Percentiles rank a stretch among this genome's conserved stretches.
Evolutionary conservation across 2,113 vertebrate species (phyloP).

Genomic region (Pithys albifrons): DNA sequence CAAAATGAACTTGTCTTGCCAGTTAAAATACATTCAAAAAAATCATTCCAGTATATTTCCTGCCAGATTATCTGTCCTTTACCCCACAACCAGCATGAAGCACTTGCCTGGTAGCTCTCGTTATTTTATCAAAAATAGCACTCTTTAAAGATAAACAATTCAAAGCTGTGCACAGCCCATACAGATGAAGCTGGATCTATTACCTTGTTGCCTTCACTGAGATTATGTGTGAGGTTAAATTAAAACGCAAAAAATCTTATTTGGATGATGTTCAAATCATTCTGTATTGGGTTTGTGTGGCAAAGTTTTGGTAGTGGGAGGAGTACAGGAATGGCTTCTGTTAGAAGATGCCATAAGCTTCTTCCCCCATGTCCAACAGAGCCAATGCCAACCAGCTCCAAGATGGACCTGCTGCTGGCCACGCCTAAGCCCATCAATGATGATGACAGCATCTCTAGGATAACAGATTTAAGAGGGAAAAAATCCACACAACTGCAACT

Average conservation of each 20-base stretch:
- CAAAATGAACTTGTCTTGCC: not conserved
- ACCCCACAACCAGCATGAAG: not conserved
- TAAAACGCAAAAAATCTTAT: not conserved
- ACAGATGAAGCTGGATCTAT: not conserved
- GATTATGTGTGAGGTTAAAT: not conserved
- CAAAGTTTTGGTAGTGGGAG: not conserved
- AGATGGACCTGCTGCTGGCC: not conserved
- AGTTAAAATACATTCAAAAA: not conserved
- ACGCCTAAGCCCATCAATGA: not conserved
- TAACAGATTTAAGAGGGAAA: not conserved
- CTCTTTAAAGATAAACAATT: not conserved
- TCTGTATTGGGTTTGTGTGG: not conserved
- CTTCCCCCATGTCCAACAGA: not conserved
- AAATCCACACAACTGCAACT: not conserved
- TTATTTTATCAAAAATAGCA: not conserved
- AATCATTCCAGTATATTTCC: not conserved
- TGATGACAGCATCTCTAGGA: not conserved
- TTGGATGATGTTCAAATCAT: not conserved
- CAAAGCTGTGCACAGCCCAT: not conserved
- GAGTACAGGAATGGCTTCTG: no score
- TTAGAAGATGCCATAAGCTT: not conserved
- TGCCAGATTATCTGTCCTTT: not conserved
- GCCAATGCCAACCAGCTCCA: rapidly evolving
- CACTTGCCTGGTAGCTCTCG: not conserved
- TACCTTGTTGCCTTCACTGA: not conserved